Conservation (phyloP, 1,140 invertebrate species). For the Lepidurus packardi region DNA sequence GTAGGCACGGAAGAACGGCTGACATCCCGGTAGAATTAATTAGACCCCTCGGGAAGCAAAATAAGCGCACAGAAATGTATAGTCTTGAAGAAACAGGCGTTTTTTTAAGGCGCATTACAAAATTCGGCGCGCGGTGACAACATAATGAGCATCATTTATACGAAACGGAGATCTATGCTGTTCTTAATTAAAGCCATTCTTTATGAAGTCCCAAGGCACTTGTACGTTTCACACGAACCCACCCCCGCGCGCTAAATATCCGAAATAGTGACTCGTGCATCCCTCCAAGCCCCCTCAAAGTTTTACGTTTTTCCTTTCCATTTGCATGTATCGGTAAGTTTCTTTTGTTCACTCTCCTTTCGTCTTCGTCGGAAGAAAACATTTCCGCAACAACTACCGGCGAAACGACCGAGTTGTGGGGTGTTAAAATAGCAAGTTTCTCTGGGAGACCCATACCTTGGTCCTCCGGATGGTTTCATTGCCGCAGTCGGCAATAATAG, state of each 20-base stretch:
- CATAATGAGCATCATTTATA: conserved; percentile 10
- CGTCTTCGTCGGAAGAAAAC: background rate
- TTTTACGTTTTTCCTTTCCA: background rate
- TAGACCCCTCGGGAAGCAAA: background rate
- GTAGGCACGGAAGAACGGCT: background rate
- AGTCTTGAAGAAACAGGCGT: background rate
- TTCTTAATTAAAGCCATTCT: conserved; percentile 19
- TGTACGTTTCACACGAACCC: background rate
- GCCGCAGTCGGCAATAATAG: background rate
- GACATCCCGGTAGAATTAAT: conserved; percentile 9
- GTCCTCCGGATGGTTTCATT: background rate
- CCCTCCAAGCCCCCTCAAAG: too few relatives aligned
- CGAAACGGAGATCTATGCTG: background rate
- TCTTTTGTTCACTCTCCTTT: background rate
- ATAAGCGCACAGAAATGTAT: background rate
- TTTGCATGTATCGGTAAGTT: conserved; percentile 7
- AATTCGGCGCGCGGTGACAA: background rate
- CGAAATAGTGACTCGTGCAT: background rate
- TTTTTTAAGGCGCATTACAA: background rate
- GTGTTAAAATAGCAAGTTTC: background rate
- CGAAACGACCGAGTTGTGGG: conserved; percentile 8
- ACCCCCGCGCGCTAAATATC: background rate
- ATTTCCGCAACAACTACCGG: background rate
- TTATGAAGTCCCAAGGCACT: conserved; percentile 1
- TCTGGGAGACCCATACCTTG: background rate